These are phyloP conservation scores for Poecilia latipinna DNA, from an alignment of 2,113 vertebrate genomes.

Conservation along the genomic window DNA sequence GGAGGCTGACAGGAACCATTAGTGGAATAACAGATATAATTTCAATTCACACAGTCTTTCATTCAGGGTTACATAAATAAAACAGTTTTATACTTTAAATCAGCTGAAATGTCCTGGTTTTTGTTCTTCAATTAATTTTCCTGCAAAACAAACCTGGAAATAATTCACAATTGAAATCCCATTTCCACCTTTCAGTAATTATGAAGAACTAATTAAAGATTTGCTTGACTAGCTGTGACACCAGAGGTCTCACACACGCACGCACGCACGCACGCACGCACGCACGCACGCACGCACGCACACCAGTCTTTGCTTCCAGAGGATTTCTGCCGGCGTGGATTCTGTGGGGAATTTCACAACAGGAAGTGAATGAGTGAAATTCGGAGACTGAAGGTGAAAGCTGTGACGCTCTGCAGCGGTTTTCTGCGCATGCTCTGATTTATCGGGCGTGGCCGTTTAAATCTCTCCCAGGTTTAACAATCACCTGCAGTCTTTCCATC, in stretches of 20 bases:
- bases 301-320: background rate
- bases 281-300: background rate
- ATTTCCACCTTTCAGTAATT: background rate
- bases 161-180: background rate
- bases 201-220: background rate
- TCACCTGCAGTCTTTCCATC: slow-evolving; percentile 23
- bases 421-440: slow-evolving; percentile 31
- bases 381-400: background rate
- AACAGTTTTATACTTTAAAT: background rate
- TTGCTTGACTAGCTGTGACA: background rate
- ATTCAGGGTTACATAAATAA: background rate
- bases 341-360: background rate
- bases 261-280: too few relatives aligned
- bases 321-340: background rate
- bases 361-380: background rate
- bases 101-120: background rate
- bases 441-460: slow-evolving; percentile 52
- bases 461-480: background rate
- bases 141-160: background rate
- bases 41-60: too few relatives aligned
- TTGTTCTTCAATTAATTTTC: background rate
- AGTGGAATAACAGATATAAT: too few relatives aligned
- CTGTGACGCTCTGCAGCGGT: background rate
- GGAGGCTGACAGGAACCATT: too few relatives aligned
- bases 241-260: background rate